phyloP scores from a whole-genome alignment of 2,797 vertebrate species.

The Acrossocheilus fasciatus region DNA sequence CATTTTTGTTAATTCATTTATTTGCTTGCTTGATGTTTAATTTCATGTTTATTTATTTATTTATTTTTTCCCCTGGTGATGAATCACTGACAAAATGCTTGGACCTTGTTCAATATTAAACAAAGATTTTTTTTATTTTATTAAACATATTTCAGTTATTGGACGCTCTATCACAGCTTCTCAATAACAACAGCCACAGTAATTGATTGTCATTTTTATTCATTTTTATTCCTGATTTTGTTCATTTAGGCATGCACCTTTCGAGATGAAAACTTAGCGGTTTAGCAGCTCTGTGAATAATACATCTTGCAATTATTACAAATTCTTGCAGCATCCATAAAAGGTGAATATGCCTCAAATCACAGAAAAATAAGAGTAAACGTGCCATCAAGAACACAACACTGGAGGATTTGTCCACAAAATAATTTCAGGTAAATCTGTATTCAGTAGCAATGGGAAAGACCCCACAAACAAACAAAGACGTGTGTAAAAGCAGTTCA shows the following conservation, averaged over 20 bases:
- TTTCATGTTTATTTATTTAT: not conserved
- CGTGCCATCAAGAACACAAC: not conserved
- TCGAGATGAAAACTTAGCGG: not conserved
- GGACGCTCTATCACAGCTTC: not conserved
- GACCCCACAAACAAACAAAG: not conserved
- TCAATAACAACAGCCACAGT: not conserved
- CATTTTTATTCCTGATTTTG: not conserved
- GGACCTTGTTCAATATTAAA: not conserved
- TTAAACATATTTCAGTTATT: not conserved
- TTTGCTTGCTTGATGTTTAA: not conserved
- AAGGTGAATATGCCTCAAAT: not conserved
- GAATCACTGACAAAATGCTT: not conserved
- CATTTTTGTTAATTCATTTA: not conserved
- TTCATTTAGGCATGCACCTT: slow-evolving; percentile 5
- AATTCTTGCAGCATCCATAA: slow-evolving; percentile 1
- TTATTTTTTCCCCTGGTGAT: not conserved
- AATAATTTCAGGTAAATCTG: not conserved
- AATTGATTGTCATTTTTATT: not conserved
- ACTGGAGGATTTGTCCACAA: not conserved
- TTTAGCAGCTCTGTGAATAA: slow-evolving; percentile 28
- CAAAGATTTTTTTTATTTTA: not conserved
- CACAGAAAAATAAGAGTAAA: not conserved
- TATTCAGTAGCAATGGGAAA: not conserved
- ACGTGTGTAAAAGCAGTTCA: not conserved
- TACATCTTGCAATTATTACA: slow-evolving; percentile 4